Evolutionary conservation across 1,140 invertebrate species (phyloP).

Genomic region (Tetragonula clypearis): DNA sequence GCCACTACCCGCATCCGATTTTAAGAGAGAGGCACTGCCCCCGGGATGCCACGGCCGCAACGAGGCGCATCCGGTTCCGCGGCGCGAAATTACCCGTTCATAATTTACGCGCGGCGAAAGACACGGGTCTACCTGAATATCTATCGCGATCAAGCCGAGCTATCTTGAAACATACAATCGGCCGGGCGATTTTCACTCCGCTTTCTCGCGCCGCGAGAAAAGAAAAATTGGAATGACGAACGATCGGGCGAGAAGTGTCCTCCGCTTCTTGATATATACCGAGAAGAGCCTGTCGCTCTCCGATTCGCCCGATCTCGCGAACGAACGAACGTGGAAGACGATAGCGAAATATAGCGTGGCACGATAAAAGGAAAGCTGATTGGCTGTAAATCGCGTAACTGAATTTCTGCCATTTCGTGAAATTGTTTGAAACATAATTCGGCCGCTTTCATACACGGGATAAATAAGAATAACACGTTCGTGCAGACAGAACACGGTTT

Average conservation of each 20-base stretch:
- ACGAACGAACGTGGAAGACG: neutral
- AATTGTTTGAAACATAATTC: neutral
- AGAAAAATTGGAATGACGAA: neutral
- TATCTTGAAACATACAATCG: constrained; percentile 21
- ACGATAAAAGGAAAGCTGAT: constrained; percentile 1
- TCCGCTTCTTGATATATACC: neutral
- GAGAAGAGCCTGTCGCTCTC: neutral
- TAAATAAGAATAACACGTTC: no score
- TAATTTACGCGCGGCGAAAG: constrained; percentile 17
- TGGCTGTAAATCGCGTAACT: constrained; percentile 1
- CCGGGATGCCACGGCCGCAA: neutral
- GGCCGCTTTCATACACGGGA: no score
- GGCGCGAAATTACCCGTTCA: constrained; percentile 1
- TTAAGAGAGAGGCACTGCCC: neutral
- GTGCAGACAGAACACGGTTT: no score
- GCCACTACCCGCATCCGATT: neutral
- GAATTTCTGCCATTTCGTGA: constrained; percentile 25
- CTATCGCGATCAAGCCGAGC: constrained; percentile 17
- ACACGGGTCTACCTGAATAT: constrained; percentile 25
- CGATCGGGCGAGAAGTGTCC: neutral
- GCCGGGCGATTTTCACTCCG: constrained; percentile 9
- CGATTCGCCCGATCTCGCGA: constrained; percentile 9
- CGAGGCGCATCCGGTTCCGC: constrained; percentile 8
- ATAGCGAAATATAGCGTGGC: neutral
- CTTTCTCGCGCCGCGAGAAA: constrained; percentile 12